phyloP scores from a whole-genome alignment of 2,113 vertebrate species.

The Chaetura pelagica region DNA sequence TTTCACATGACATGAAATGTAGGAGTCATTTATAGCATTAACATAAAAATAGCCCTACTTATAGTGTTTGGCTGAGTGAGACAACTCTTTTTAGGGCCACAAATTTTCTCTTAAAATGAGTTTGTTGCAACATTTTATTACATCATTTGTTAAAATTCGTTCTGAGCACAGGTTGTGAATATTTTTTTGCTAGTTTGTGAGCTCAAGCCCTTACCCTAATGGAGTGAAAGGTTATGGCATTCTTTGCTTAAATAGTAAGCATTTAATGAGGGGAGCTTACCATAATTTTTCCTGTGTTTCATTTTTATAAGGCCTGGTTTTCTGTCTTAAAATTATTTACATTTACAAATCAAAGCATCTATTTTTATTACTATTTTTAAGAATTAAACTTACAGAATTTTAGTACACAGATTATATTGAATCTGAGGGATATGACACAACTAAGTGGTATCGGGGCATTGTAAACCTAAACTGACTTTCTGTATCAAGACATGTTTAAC shows the following conservation, averaged over 20 bases:
- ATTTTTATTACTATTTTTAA: not conserved
- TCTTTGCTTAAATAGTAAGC: not conserved
- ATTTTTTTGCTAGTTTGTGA: not conserved
- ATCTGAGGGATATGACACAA: not conserved
- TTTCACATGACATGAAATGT: constrained; percentile 63
- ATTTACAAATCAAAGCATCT: not conserved
- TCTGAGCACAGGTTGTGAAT: not conserved
- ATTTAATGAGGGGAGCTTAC: not conserved
- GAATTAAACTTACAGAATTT: not conserved
- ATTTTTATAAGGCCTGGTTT: too few relatives aligned
- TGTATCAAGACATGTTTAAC: not conserved
- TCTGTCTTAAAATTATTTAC: not conserved
- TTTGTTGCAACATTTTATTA: not conserved
- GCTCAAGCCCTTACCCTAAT: not conserved
- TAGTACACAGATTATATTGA: not conserved
- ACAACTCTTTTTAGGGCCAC: not conserved
- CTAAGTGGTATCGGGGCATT: fast-evolving
- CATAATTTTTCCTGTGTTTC: not conserved
- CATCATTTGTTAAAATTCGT: not conserved
- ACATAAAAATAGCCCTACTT: not conserved
- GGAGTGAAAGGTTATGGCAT: not conserved
- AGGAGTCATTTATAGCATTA: constrained; percentile 36
- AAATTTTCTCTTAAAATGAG: not conserved
- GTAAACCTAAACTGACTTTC: not conserved
- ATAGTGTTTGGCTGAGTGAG: not conserved